phyloP scores from a whole-genome alignment of 2,888 invertebrate genomes.

The Eupeodes latifasciatus region DNA sequence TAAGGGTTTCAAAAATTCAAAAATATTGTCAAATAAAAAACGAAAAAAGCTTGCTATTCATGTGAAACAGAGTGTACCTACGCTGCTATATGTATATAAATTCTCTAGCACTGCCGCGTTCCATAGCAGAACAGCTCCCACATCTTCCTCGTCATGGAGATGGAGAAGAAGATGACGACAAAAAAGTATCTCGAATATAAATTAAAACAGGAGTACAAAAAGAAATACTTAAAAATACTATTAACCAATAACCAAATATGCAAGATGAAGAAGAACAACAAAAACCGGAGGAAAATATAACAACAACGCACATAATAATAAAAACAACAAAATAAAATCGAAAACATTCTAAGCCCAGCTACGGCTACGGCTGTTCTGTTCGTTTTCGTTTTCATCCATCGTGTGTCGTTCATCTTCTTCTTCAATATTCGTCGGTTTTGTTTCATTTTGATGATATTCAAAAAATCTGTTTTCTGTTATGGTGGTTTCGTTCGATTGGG shows the following conservation, averaged over 20 bases:
- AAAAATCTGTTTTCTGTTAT: conserved; percentile 50
- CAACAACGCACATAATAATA: conserved; percentile 24
- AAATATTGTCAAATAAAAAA: too few species aligned
- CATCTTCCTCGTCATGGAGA: not conserved
- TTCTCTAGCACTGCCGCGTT: not conserved
- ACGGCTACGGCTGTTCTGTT: not conserved
- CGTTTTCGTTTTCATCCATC: not conserved
- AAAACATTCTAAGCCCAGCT: conserved; percentile 63
- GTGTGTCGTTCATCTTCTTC: conserved; percentile 27
- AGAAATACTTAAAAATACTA: not conserved
- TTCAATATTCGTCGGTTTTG: not conserved
- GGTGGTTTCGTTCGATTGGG: not conserved
- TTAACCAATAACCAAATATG: conserved; percentile 28
- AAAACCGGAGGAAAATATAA: not conserved
- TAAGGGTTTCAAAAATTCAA: too few species aligned
- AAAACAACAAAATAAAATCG: conserved; percentile 43
- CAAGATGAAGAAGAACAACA: conserved; percentile 34
- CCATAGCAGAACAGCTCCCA: not conserved
- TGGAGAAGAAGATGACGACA: not conserved
- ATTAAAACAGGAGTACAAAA: not conserved
- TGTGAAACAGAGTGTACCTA: too few species aligned
- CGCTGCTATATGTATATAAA: conserved; percentile 7
- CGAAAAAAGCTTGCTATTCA: too few species aligned
- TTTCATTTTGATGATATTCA: conserved; percentile 50
- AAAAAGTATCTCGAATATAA: not conserved